These are phyloP conservation scores for Onychomys leucogaster DNA, from an alignment of 2,797 vertebrate species.

Conservation along the genomic window DNA sequence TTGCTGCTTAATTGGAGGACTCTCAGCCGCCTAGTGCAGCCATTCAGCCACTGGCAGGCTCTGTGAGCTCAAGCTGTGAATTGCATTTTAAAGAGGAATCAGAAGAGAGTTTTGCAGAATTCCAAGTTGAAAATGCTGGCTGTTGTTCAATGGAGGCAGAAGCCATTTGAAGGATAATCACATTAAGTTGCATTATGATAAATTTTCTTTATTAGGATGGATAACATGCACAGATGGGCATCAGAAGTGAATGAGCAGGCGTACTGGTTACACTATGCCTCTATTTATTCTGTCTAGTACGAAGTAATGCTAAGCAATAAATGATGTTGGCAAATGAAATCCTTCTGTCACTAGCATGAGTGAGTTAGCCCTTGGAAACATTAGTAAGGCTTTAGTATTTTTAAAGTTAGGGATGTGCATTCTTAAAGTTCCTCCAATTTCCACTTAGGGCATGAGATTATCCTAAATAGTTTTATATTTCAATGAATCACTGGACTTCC, in stretches of 20 bases:
- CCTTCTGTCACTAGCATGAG: conserved; percentile 63
- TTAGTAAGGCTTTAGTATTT: conserved; percentile 59
- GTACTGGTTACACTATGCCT: background rate
- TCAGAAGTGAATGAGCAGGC: conserved; percentile 68
- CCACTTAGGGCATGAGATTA: background rate
- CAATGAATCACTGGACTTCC: conserved; percentile 25
- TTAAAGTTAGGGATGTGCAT: background rate
- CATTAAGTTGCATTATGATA: conserved; percentile 59
- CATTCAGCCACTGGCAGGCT: conserved; percentile 82
- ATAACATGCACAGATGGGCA: conserved; percentile 64
- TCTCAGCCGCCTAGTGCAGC: conserved; percentile 84
- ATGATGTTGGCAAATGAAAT: conserved; percentile 65
- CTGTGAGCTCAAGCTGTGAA: conserved; percentile 85
- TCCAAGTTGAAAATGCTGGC: conserved; percentile 62
- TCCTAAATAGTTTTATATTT: conserved; percentile 22
- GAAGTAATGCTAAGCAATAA: conserved; percentile 48
- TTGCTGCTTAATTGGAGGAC: conserved; percentile 88
- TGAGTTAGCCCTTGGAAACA: conserved; percentile 55
- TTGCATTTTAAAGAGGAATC: conserved; percentile 83
- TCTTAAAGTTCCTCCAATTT: conserved; percentile 45
- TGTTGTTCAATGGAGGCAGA: conserved; percentile 69
- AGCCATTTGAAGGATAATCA: conserved; percentile 62
- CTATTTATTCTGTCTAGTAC: background rate
- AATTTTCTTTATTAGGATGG: conserved; percentile 52
- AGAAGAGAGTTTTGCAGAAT: conserved; percentile 73